Evolutionary conservation across 2,797 vertebrate genomes (phyloP).

Genomic region (Thripadectes ignobilis): DNA sequence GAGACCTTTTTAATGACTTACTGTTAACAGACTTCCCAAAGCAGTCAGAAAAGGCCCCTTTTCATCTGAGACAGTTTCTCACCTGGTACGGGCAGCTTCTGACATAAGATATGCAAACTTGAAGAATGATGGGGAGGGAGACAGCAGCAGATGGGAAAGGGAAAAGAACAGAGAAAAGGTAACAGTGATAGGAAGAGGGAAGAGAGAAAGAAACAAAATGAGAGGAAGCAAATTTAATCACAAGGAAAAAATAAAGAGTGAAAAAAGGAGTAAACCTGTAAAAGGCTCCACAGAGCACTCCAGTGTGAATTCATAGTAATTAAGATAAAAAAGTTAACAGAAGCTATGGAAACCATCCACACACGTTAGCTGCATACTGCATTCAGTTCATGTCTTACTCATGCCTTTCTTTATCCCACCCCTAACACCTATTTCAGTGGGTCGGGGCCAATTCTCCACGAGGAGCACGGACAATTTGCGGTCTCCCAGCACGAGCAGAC

Average conservation of each 20-base stretch:
- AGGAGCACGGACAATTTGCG: rapidly evolving
- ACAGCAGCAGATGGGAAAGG: slow-evolving; percentile 37
- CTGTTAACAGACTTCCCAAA: slow-evolving; percentile 75
- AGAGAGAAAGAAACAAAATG: background rate
- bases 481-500: too few relatives aligned
- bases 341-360: background rate
- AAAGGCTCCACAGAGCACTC: background rate
- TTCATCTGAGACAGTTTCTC: slow-evolving; percentile 68
- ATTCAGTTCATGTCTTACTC: background rate
- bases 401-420: rapidly evolving
- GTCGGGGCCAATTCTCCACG: background rate
- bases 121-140: slow-evolving; percentile 41
- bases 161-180: background rate
- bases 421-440: background rate
- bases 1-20: slow-evolving; percentile 74
- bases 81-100: slow-evolving; percentile 51
- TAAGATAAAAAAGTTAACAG: background rate
- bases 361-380: rapidly evolving
- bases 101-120: slow-evolving; percentile 57
- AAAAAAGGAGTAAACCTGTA: background rate
- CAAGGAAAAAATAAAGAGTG: rapidly evolving
- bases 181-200: background rate
- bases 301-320: background rate
- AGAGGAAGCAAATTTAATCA: background rate
- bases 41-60: slow-evolving; percentile 58